Evolutionary conservation across 2,888 invertebrate species (phyloP).

Genomic region (Melinaea menophilus): DNA sequence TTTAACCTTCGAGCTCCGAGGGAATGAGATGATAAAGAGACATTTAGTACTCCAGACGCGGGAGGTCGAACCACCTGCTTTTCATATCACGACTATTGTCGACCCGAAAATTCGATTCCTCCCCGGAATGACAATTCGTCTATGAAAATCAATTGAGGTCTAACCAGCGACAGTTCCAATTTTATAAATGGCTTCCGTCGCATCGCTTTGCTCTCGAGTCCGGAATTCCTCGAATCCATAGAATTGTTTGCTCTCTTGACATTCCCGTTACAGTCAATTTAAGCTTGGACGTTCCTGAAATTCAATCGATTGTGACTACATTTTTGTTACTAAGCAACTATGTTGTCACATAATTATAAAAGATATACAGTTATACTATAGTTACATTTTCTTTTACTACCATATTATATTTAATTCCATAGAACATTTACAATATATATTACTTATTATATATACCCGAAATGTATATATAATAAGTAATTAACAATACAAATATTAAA

Average conservation of each 20-base stretch:
- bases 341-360: no score
- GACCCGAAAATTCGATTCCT: conserved; percentile 64
- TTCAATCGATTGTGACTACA: background rate
- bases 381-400: no score
- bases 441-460: no score
- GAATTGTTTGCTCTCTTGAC: conserved; percentile 14
- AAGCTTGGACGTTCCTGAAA: conserved; percentile 1
- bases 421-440: no score
- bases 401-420: no score
- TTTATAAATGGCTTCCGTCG: conserved; percentile 68
- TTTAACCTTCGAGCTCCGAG: conserved; percentile 61
- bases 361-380: no score
- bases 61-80: conserved; percentile 71
- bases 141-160: conserved; percentile 72
- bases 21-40: conserved; percentile 69
- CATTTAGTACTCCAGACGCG: conserved; percentile 69
- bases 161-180: conserved; percentile 61
- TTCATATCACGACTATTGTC: conserved; percentile 75
- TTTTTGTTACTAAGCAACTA: background rate
- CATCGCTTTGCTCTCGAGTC: conserved; percentile 41
- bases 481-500: no score
- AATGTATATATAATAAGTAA: background rate
- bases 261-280: conserved; percentile 9
- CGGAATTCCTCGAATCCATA: conserved; percentile 32
- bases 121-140: conserved; percentile 68